Evolutionary conservation across 2,888 invertebrate genomes (phyloP), one percentile per base, ranked within the genome.

Genomic region (Pherbina coryleti): DNA sequence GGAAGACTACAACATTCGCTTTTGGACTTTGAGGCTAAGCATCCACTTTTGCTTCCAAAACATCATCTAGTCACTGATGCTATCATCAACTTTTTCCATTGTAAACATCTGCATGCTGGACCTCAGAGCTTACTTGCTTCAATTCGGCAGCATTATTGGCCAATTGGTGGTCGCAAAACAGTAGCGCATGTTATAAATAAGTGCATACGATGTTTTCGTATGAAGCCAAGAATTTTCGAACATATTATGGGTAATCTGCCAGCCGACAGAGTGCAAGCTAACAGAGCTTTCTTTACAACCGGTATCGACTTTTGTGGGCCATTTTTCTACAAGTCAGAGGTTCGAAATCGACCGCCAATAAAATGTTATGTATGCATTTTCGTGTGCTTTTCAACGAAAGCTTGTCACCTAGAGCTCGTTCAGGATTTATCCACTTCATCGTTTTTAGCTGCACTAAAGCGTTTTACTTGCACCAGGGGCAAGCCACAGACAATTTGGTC

Each of bases 131-230:
- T 80, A n/a, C 60, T 82, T 2, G 80, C 80, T 51, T 79, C 66
- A 2, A 80, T 80, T 55, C 73, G 81, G 3, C 72, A 72, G 7
- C 82, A 80, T 14, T 81, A 81, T 67, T 82, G 80, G 82, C 82
- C 81, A 14, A 76, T 82, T 72, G 79, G 81, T 55, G 79, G 81
- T 9, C 73, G 78, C 5, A 51, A 17, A 19, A 57, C 22, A 57
- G 57, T 57, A 11, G 57, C 57, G n/a, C 8, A 7, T 57, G 14
- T 55, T 11, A 9, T 55, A 55, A 78, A 75, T 60, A 81, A 79
- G 77, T 78, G 76, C 34, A 49, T 77, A 19, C 66, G 77, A 53
- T 80, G 75, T 37, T 78, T 80, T 77, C 78, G 77, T 3, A 22
- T 49, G 37, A 73, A 70, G n/a, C 69, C 73, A 17, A 74, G 34